phyloP scores from a whole-genome alignment of 2,113 vertebrate genomes.

The Alouatta palliata region DNA sequence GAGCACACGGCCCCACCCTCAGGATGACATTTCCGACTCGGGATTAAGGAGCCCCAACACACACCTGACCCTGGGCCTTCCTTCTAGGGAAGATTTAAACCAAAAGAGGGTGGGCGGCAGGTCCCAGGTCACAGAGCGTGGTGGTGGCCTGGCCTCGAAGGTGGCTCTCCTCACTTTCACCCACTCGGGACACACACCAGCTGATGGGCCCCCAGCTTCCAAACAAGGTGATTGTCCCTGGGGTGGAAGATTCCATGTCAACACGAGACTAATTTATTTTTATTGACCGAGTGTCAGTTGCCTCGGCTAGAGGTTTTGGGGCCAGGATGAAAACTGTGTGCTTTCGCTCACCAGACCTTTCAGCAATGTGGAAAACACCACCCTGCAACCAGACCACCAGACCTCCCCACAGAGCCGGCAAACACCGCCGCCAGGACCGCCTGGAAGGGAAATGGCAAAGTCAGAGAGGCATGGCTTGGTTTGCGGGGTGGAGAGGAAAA shows the following conservation, averaged over 20 bases:
- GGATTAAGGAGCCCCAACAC: background rate
- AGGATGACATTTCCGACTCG: background rate
- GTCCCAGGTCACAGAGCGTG: background rate
- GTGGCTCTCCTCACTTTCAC: background rate
- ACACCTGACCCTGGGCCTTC: background rate
- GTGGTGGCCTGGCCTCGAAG: background rate
- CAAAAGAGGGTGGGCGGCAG: background rate
- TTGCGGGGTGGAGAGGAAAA: background rate
- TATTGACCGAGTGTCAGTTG: background rate
- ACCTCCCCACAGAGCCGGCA: background rate
- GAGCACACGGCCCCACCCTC: fast-evolving
- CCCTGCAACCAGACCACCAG: background rate
- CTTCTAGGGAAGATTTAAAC: background rate
- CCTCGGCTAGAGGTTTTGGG: background rate
- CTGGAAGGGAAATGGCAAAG: fast-evolving
- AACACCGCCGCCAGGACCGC: background rate
- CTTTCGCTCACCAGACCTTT: background rate
- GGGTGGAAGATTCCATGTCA: background rate
- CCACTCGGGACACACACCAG: fast-evolving
- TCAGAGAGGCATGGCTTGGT: background rate
- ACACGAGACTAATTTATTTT: background rate
- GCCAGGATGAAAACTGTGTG: background rate
- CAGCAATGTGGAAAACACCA: background rate
- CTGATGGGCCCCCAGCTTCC: background rate
- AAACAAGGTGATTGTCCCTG: fast-evolving